phyloP scores from a whole-genome alignment of 2,797 vertebrate species.

The Neosalanx taihuensis region DNA sequence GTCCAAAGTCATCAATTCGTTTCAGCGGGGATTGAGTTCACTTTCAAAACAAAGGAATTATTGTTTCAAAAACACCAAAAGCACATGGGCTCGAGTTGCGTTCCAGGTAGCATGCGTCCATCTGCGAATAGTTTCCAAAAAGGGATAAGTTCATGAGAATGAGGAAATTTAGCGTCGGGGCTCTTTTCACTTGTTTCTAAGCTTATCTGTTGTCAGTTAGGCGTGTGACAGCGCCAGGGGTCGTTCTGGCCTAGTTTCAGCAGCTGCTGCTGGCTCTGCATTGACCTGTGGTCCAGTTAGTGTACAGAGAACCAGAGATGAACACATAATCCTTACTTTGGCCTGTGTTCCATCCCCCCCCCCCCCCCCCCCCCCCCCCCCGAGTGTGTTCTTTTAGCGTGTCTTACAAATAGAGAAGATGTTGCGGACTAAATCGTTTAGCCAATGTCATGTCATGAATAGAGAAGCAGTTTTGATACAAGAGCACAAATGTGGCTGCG shows the following conservation, averaged over 20 bases:
- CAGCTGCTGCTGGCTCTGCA: background rate
- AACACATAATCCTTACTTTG: background rate
- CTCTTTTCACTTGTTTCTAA: background rate
- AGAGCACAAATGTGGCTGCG: conserved; percentile 26
- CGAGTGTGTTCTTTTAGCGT: background rate
- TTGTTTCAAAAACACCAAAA: background rate
- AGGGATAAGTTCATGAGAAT: background rate
- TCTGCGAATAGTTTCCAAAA: background rate
- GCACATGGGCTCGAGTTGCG: conserved; percentile 1
- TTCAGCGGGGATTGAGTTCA: background rate
- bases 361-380: no score
- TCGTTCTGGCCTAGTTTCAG: background rate
- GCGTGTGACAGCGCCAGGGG: conserved; percentile 2
- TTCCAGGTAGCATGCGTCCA: conserved; percentile 5
- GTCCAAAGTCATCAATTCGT: conserved; percentile 10
- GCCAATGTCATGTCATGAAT: conserved; percentile 3
- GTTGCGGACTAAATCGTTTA: no score
- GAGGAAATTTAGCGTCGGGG: no score
- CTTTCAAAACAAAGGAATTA: background rate
- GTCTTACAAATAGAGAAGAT: no score
- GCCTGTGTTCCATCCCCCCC: background rate
- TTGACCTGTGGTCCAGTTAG: background rate
- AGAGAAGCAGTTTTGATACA: conserved; percentile 21
- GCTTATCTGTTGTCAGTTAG: conserved; percentile 11
- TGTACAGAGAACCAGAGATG: background rate